These are phyloP conservation scores for Drosophila fuyamai DNA, from an alignment of 1,140 invertebrate species.

Conservation along the genomic window DNA sequence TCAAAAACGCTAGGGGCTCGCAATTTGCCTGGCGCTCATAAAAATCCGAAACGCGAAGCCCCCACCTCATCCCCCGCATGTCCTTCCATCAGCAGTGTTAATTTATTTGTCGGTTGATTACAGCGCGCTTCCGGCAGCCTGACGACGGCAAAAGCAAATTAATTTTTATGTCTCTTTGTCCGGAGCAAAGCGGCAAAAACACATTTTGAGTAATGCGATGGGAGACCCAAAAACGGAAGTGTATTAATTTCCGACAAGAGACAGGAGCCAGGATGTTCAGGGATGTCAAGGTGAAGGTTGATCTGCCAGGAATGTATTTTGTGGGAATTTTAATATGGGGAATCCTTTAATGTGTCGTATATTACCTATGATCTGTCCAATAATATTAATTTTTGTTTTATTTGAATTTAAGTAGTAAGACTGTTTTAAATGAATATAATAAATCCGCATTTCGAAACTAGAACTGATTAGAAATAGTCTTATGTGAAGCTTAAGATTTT, in stretches of 20 bases:
- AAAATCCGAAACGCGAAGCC: constrained; percentile 35
- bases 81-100: constrained; percentile 54
- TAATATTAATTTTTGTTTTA: too few species aligned
- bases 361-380: too few species aligned
- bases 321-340: neutral
- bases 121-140: constrained; percentile 70
- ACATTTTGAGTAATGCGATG: constrained; percentile 70
- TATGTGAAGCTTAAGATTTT: neutral
- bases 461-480: too few species aligned
- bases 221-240: constrained; percentile 67
- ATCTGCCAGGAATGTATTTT: neutral
- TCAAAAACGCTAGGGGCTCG: constrained; percentile 58
- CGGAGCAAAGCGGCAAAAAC: constrained; percentile 43
- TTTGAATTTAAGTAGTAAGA: too few species aligned
- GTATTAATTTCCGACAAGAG: constrained; percentile 73
- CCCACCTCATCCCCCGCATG: neutral
- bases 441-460: too few species aligned
- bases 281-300: constrained; percentile 27
- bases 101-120: constrained; percentile 83
- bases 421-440: too few species aligned
- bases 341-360: neutral
- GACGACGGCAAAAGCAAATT: constrained; percentile 76
- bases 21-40: constrained; percentile 66
- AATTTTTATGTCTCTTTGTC: constrained; percentile 74
- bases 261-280: constrained; percentile 2